These are phyloP conservation scores for Lateolabrax maculatus DNA, from an alignment of 2,797 vertebrate genomes.

Conservation along the genomic window DNA sequence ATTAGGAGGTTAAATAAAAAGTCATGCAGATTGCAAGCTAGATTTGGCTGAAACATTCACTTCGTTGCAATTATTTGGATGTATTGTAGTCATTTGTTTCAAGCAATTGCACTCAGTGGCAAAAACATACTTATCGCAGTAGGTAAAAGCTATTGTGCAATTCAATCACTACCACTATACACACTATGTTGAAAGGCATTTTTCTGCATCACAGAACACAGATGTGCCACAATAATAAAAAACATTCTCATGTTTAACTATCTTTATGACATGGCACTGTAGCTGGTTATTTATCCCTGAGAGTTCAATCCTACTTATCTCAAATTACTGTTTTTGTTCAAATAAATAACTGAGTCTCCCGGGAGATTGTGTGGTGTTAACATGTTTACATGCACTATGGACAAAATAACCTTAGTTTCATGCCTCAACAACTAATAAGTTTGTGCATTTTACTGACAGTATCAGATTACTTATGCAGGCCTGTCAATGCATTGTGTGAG, in stretches of 20 bases:
- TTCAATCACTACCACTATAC: background rate
- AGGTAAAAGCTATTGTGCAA: background rate
- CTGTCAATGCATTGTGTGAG: background rate
- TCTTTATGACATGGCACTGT: background rate
- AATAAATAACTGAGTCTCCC: background rate
- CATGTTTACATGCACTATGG: too few species aligned
- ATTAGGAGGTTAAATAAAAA: too few species aligned
- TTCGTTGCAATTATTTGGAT: background rate
- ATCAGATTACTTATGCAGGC: background rate
- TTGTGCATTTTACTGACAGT: background rate
- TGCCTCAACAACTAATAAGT: background rate
- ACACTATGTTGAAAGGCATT: background rate
- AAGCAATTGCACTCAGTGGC: background rate
- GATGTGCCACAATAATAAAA: background rate
- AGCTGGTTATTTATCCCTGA: background rate
- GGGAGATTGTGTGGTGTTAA: background rate
- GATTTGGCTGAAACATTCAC: background rate
- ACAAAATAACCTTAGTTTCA: background rate
- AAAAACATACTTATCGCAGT: background rate
- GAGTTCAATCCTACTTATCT: background rate
- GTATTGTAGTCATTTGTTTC: conserved; percentile 4
- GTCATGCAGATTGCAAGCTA: background rate
- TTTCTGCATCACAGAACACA: background rate
- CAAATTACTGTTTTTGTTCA: background rate
- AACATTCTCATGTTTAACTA: background rate